Conservation (phyloP, 2,113 vertebrate genomes). For the Tetrao urogallus region DNA sequence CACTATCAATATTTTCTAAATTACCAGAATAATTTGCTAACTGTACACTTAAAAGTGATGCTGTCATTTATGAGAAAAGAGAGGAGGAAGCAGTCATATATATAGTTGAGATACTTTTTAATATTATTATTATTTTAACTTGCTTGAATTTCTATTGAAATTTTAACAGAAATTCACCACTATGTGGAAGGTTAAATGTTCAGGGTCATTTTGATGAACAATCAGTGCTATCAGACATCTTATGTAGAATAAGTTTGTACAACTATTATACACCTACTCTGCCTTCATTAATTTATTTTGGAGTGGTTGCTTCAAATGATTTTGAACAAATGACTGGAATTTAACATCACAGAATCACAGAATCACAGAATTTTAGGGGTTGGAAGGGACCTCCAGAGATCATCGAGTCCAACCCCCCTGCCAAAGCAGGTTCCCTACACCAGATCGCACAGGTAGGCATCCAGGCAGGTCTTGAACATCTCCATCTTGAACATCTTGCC, state of each 20-base stretch:
- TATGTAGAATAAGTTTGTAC: background rate
- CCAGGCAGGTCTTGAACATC: too few species aligned
- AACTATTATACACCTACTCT: background rate
- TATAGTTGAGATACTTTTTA: background rate
- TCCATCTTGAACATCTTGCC: background rate
- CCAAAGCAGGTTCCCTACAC: too few species aligned
- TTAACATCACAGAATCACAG: too few species aligned
- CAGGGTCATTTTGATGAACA: background rate
- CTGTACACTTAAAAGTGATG: background rate
- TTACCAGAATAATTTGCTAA: background rate
- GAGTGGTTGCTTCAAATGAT: background rate
- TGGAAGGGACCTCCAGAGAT: too few species aligned
- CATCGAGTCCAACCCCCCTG: too few species aligned
- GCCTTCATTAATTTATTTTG: background rate
- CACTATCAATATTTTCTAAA: background rate
- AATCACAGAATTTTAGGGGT: too few species aligned
- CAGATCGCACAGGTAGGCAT: too few species aligned
- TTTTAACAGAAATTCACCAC: background rate
- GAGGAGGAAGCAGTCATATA: background rate
- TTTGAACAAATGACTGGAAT: background rate
- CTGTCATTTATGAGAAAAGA: accelerated
- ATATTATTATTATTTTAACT: background rate
- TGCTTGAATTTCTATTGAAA: background rate
- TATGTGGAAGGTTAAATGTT: background rate
- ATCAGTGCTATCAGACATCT: background rate